Conservation (phyloP, 2,888 invertebrate species). For the Ferrisia virgata region DNA sequence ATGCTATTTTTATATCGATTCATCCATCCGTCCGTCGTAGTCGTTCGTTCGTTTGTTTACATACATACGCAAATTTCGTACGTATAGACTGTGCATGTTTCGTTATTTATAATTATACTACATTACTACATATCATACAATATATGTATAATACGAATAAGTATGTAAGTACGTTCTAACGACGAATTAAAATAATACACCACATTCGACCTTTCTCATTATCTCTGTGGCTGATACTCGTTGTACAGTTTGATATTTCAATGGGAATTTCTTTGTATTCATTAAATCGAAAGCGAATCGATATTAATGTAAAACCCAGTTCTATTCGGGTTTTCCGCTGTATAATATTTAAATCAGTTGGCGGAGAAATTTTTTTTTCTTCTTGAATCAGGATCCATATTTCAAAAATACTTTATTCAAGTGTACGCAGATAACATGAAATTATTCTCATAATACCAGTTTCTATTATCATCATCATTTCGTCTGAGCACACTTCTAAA, state of each 20-base stretch:
- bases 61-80: neutral
- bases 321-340: too few relatives aligned
- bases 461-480: too few relatives aligned
- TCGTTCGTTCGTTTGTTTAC: neutral
- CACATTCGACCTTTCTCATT: neutral
- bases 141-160: too few relatives aligned
- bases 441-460: neutral
- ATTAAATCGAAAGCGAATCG: too few relatives aligned
- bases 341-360: too few relatives aligned
- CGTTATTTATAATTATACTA: neutral
- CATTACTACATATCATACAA: too few relatives aligned
- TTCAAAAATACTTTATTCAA: neutral
- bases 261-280: neutral
- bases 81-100: too few relatives aligned
- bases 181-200: neutral
- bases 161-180: neutral
- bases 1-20: neutral
- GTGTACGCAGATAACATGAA: neutral
- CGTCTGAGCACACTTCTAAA: too few relatives aligned
- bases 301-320: too few relatives aligned
- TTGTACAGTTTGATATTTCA: too few relatives aligned
- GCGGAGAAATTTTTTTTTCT: too few relatives aligned
- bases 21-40: neutral
- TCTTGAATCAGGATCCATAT: too few relatives aligned
- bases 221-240: neutral